A percentile compares a stretch with the other conserved stretches of the same genome.
phyloP scores from a whole-genome alignment of 2,113 vertebrate genomes.

The Vireo altiloquus region DNA sequence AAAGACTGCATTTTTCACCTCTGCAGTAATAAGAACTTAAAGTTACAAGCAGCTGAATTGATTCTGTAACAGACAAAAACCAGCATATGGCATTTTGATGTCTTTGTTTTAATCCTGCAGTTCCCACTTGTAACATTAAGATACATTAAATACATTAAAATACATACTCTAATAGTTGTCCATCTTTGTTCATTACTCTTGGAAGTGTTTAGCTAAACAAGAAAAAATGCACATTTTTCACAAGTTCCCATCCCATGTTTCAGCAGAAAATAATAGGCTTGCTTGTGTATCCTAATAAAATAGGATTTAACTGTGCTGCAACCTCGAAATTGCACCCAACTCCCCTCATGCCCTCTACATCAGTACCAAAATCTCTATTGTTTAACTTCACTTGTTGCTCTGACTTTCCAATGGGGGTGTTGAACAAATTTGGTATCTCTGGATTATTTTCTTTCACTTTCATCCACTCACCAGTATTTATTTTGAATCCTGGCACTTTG shows the following conservation, averaged over 20 bases:
- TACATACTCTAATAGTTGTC: background rate
- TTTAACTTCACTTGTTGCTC: background rate
- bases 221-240: background rate
- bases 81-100: background rate
- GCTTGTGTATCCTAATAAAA: background rate
- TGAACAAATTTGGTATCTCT: background rate
- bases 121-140: background rate
- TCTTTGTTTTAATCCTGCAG: slow-evolving; percentile 18
- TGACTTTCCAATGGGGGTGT: background rate
- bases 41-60: background rate
- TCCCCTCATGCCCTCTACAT: background rate
- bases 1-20: slow-evolving; percentile 51
- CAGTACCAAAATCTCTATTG: background rate
- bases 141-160: background rate
- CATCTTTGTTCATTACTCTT: background rate
- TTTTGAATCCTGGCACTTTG: background rate
- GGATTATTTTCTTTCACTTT: background rate
- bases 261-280: background rate
- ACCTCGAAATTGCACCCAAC: background rate
- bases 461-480: background rate
- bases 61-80: background rate
- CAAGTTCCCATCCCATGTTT: background rate
- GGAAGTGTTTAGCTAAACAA: background rate
- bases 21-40: slow-evolving; percentile 33
- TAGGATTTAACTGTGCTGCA: background rate